Base-by-base conservation (phyloP, 2,888 invertebrate genomes). In the Ichneumoninae sp. region DNA sequence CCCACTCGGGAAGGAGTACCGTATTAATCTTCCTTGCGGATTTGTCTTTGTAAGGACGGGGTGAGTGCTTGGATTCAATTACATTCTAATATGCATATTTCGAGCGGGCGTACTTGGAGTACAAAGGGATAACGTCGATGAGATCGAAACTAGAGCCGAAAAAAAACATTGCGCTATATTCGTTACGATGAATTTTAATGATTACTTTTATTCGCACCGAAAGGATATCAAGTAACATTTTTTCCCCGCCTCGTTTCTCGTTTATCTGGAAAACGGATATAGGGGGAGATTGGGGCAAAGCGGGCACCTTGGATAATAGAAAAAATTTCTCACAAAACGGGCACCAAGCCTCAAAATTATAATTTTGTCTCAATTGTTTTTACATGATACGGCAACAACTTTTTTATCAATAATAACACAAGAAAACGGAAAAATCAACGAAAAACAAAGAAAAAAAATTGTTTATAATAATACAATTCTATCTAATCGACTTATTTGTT, bases 31-130 rank as follows among this genome's bases (percentile, higher is more conserved):
- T 19, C 65, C 36, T 40, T 40, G 60, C 5, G 60, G 22, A 1
- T 26, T 5, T 60, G 26, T 26, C 26, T 26, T 26, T 26, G 26
- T 6, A 5, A 60, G 30, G 60, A 60, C 13, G 10, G 22, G 30
- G 0, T 3, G 16, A 60, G 22, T 3, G 10, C 60, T 30, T 26
- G 60, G 16, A 60, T 60, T 60, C 26, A 60, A 60, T 60, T 60
- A 60, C 22, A 60, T 16, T 30, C 26, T 60, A 60, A 60, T 60
- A 60, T 60, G 5, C 54, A 54, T 22, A 54, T 54, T 54, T 22
- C 22, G 54, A n/a, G 8, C 8, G 22, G 7, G 22, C 3, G 22
- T 8, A 5, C 26, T 30, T 8, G 3, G 10, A 60, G 3, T 22
- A 60, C 26, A 26, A 30, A 30, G 30, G 10, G 3, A 60, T 30